phyloP scores from a whole-genome alignment of 2,888 invertebrate genomes.

The Frankliniella fusca region DNA sequence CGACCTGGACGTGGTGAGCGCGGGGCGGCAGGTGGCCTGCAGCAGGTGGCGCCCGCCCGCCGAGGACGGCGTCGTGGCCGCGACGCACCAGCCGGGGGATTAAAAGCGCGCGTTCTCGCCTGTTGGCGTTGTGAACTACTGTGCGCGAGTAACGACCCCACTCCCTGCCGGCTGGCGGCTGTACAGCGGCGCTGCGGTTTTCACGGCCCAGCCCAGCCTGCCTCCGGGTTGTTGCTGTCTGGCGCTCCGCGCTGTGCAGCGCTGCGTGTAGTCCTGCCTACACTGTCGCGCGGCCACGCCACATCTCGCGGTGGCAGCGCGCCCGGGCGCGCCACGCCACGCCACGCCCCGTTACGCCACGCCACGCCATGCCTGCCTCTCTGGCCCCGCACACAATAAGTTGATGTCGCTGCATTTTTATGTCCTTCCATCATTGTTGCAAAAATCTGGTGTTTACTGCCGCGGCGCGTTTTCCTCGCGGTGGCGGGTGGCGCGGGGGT shows the following conservation, averaged over 20 bases:
- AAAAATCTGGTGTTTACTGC: slow-evolving; percentile 21
- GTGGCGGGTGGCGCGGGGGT: background rate
- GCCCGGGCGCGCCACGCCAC: background rate
- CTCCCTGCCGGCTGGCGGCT: background rate
- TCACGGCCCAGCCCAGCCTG: too few species aligned
- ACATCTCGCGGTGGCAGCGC: background rate
- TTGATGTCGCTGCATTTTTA: slow-evolving; percentile 18
- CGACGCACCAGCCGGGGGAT: background rate
- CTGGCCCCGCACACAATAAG: background rate
- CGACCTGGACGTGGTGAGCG: background rate
- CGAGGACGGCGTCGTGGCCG: background rate
- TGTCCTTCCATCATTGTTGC: slow-evolving; percentile 26
- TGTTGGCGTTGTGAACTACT: too few species aligned
- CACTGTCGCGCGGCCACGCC: too few species aligned
- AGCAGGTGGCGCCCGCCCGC: background rate
- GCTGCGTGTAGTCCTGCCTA: too few species aligned
- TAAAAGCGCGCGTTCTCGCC: background rate
- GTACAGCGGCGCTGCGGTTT: background rate
- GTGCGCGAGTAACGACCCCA: too few species aligned
- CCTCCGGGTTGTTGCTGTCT: too few species aligned
- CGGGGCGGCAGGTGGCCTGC: background rate
- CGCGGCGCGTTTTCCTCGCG: background rate
- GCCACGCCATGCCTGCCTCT: background rate
- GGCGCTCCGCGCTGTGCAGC: too few species aligned
- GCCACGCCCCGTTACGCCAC: background rate